phyloP scores from a whole-genome alignment of 2,797 vertebrate genomes.

The Heterohyrax brucei region DNA sequence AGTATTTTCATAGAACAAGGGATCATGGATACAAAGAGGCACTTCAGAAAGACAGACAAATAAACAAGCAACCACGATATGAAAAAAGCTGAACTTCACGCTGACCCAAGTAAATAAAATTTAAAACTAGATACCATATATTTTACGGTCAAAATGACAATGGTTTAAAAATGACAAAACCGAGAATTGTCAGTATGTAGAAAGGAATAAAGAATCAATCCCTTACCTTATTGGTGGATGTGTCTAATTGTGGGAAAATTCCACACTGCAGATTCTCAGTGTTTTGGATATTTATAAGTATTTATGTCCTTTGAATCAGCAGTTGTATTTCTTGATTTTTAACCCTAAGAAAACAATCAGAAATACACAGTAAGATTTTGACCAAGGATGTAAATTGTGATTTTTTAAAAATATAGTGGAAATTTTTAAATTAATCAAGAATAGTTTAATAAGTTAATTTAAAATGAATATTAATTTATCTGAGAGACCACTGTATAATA shows the following conservation, averaged over 20 bases:
- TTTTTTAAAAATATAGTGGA: not conserved
- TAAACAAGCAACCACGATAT: accelerated
- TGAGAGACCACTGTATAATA: not conserved
- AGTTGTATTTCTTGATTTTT: not conserved
- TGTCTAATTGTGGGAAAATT: not conserved
- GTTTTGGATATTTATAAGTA: not conserved
- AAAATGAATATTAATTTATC: not conserved
- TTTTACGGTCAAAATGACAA: not conserved
- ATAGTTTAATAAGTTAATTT: not conserved
- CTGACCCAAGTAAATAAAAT: not conserved
- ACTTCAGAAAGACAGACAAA: not conserved
- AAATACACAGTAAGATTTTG: conserved; percentile 31
- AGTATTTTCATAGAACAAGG: not conserved
- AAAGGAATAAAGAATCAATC: not conserved
- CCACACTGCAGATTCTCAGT: not conserved
- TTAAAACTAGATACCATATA: not conserved
- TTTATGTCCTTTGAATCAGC: not conserved
- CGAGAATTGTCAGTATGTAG: not conserved
- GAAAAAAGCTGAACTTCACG: not conserved
- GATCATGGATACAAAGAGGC: not conserved
- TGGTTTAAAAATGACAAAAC: not conserved
- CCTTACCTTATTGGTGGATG: not conserved
- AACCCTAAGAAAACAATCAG: conserved; percentile 53
- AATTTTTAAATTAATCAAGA: not conserved
- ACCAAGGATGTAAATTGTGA: not conserved